Evolutionary conservation across 2,797 vertebrate genomes (phyloP).

Genomic region (Emys orbicularis): DNA sequence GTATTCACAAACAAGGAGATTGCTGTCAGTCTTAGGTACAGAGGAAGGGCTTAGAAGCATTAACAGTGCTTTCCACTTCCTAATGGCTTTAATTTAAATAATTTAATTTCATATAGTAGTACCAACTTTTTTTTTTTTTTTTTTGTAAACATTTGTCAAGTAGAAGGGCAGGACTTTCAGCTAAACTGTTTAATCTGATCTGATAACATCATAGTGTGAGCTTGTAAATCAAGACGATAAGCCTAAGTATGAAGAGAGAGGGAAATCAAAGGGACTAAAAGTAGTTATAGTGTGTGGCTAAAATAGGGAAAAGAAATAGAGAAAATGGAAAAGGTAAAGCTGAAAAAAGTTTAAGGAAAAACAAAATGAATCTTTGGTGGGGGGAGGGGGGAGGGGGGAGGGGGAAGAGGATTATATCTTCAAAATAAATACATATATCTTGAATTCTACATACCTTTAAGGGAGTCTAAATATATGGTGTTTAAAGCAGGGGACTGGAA

Average conservation of each 20-base stretch:
- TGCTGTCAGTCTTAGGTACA: not conserved
- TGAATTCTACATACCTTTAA: not conserved
- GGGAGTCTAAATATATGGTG: not conserved
- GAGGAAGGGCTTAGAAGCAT: rapidly evolving
- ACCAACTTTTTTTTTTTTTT: not conserved
- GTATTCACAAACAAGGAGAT: not conserved
- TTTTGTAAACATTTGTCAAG: not conserved
- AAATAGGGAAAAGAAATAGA: not conserved
- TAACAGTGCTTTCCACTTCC: not conserved
- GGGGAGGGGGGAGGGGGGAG: rapidly evolving
- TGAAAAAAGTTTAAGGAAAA: not conserved
- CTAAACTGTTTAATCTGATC: not conserved
- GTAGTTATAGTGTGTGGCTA: not conserved
- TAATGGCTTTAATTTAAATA: conserved; percentile 10
- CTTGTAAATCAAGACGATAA: conserved; percentile 3
- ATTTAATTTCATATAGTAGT: not conserved
- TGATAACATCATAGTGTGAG: conserved; percentile 20
- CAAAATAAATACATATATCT: not conserved
- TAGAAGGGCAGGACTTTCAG: not conserved
- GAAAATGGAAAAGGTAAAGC: not conserved
- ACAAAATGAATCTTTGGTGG: not conserved
- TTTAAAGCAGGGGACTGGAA: not conserved
- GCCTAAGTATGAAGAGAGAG: not conserved
- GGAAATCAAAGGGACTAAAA: not conserved
- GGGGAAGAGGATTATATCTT: not conserved